Evolutionary conservation across 1,140 invertebrate species (phyloP).

Genomic region (Sycophila sp.): DNA sequence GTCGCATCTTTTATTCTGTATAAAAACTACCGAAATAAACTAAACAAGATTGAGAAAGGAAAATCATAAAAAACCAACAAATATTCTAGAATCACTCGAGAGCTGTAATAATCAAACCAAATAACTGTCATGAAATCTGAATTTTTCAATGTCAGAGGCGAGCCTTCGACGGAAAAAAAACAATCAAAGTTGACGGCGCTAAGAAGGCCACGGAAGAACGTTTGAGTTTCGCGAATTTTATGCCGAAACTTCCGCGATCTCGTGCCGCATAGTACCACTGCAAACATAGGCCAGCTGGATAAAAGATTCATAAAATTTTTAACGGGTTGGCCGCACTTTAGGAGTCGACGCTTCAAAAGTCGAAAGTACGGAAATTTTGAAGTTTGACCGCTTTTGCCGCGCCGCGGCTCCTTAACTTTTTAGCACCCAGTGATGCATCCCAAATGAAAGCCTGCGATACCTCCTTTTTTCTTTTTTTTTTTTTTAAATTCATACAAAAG

Average conservation of each 20-base stretch:
- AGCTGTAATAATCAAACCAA: too few species aligned
- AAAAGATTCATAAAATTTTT: slow-evolving; percentile 17
- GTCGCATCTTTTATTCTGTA: too few species aligned
- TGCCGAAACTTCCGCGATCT: slow-evolving; percentile 20
- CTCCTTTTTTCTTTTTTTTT: too few species aligned
- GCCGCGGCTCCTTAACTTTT: not conserved
- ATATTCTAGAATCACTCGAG: too few species aligned
- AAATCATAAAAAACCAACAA: too few species aligned
- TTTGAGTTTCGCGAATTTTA: slow-evolving; percentile 6
- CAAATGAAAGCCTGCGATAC: too few species aligned
- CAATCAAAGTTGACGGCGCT: slow-evolving; percentile 26
- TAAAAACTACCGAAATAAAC: too few species aligned
- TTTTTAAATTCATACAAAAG: too few species aligned
- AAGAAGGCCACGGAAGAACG: not conserved
- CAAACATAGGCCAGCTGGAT: not conserved
- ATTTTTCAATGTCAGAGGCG: not conserved
- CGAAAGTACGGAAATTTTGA: slow-evolving; percentile 9
- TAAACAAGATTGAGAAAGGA: too few species aligned
- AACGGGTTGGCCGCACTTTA: not conserved
- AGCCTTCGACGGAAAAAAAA: too few species aligned
- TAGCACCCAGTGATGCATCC: not conserved
- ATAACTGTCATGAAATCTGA: slow-evolving; percentile 4
- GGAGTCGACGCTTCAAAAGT: not conserved
- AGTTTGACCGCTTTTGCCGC: slow-evolving; percentile 4
- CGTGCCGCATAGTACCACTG: too few species aligned